phyloP scores from a whole-genome alignment of 2,888 invertebrate species.

The Dorcus parallelipipedus region DNA sequence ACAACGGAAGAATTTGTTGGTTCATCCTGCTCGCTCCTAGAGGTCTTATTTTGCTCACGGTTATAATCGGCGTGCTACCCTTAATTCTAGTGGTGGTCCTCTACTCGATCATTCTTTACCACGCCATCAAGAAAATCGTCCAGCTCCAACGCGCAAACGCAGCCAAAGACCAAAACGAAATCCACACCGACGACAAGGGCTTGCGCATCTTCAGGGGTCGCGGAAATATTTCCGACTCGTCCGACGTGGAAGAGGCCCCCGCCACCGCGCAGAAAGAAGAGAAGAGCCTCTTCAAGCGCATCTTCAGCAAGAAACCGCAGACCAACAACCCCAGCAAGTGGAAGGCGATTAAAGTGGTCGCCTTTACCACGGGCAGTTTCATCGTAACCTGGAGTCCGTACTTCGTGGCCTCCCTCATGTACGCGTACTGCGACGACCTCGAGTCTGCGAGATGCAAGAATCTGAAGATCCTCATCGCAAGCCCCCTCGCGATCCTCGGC shows the following conservation, averaged over 20 bases:
- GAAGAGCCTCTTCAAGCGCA: slow-evolving; percentile 26
- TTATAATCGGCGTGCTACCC: slow-evolving; percentile 56
- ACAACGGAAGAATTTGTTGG: slow-evolving; percentile 56
- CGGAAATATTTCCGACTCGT: slow-evolving; percentile 22
- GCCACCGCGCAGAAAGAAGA: slow-evolving; percentile 30
- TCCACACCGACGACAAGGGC: slow-evolving; percentile 12
- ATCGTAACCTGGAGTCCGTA: slow-evolving; percentile 63
- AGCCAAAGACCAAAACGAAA: slow-evolving; percentile 10
- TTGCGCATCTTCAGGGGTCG: slow-evolving; percentile 33
- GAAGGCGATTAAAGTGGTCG: slow-evolving; percentile 61
- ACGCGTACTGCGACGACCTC: slow-evolving; percentile 54
- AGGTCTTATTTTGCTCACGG: slow-evolving; percentile 54
- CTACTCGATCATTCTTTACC: slow-evolving; percentile 58
- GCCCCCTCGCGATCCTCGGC: slow-evolving; percentile 59
- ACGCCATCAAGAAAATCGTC: slow-evolving; percentile 56
- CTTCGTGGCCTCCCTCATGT: slow-evolving; percentile 56
- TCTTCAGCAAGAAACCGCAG: slow-evolving; percentile 29
- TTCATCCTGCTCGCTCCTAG: slow-evolving; percentile 58
- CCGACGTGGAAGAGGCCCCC: slow-evolving; percentile 33
- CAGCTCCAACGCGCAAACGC: slow-evolving; percentile 47
- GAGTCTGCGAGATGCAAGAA: slow-evolving; percentile 46
- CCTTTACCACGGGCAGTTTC: slow-evolving; percentile 60
- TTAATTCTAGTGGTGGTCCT: slow-evolving; percentile 49
- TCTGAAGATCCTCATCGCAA: slow-evolving; percentile 53
- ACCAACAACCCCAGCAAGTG: slow-evolving; percentile 51